A percentile compares a stretch with the other conserved stretches of the same genome.
phyloP scores from a whole-genome alignment of 64 coral and sea anemone species.

The Stylophora pistillata region DNA sequence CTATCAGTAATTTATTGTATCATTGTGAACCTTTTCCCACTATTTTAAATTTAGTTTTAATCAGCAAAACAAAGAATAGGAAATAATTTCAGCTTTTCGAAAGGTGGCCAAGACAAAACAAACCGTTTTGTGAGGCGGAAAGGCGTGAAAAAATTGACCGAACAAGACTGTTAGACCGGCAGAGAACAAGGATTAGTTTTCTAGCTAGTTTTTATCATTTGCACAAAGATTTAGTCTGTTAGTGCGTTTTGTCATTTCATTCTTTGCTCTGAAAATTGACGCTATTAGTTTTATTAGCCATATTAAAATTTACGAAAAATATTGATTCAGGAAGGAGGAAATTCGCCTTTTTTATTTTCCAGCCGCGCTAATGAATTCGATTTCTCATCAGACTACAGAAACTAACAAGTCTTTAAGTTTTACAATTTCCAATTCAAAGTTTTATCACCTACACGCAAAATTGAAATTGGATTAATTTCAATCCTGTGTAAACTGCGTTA shows the following conservation, averaged over 20 bases:
- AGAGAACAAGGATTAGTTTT: no score
- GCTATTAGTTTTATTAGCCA: background rate
- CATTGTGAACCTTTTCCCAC: no score
- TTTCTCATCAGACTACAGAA: background rate
- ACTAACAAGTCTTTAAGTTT: conserved; percentile 18
- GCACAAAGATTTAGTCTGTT: background rate
- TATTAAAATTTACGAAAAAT: conserved; percentile 20
- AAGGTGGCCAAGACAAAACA: no score
- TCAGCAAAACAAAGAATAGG: no score
- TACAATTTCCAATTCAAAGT: background rate
- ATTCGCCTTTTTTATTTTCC: background rate
- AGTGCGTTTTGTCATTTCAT: background rate
- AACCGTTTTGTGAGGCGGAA: no score
- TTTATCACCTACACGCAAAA: conserved; percentile 27
- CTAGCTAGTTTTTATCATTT: no score
- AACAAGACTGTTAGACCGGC: no score
- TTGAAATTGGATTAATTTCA: conserved; percentile 53
- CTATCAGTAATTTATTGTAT: background rate
- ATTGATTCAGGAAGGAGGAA: background rate
- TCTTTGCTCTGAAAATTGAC: conserved; percentile 20
- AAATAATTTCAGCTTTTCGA: no score
- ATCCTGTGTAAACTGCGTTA: conserved; percentile 54
- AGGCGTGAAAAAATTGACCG: no score
- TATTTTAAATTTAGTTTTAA: no score
- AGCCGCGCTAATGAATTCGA: background rate